Conservation (phyloP, 2,113 vertebrate genomes). For the Colistium nudipinnis region DNA sequence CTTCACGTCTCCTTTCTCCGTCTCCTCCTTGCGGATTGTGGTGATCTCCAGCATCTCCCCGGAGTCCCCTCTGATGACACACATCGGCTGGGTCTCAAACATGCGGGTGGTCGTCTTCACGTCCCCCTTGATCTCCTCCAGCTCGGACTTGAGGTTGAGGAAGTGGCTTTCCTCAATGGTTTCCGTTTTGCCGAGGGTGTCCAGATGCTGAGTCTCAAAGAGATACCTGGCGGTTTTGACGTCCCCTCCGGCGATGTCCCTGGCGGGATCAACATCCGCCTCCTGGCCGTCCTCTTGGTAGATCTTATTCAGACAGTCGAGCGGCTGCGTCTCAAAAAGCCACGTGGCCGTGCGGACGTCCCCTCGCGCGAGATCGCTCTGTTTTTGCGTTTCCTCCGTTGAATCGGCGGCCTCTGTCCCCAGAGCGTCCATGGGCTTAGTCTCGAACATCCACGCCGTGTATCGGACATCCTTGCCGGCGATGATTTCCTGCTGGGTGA, state of each 20-base stretch:
- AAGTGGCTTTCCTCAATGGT: conserved; percentile 85
- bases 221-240: conserved; percentile 87
- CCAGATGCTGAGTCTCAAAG: conserved; percentile 88
- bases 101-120: conserved; percentile 86
- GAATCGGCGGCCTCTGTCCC: conserved; percentile 56
- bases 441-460: conserved; percentile 91
- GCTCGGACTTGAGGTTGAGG: conserved; percentile 86
- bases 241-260: conserved; percentile 84
- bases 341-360: conserved; percentile 82
- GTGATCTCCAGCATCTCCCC: conserved; percentile 89
- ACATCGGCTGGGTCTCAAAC: conserved; percentile 88
- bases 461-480: conserved; percentile 86
- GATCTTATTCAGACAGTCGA: conserved; percentile 85
- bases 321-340: conserved; percentile 88
- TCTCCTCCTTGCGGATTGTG: conserved; percentile 86
- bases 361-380: conserved; percentile 82
- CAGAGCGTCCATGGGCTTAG: conserved; percentile 83
- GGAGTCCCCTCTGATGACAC: conserved; percentile 86
- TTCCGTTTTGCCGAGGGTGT: conserved; percentile 84
- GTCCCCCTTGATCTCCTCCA: conserved; percentile 87
- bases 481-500: conserved; percentile 87
- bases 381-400: conserved; percentile 70
- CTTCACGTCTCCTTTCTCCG: conserved; percentile 86
- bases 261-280: conserved; percentile 45
- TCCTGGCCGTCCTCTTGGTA: conserved; percentile 79